phyloP scores from a whole-genome alignment of 2,888 invertebrate genomes.

The Melangyna quadrimaculata region DNA sequence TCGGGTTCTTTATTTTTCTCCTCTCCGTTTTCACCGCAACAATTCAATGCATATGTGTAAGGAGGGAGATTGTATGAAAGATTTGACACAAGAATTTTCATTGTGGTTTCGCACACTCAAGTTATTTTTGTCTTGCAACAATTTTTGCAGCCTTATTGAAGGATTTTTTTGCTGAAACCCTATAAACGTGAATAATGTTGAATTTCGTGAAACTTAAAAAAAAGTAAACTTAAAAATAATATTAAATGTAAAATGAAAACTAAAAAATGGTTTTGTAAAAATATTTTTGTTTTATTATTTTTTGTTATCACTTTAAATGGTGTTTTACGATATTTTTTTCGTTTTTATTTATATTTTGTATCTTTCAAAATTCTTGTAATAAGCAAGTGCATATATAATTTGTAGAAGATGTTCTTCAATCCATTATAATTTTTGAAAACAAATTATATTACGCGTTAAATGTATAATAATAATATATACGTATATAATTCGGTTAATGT shows the following conservation, averaged over 20 bases:
- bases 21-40: too few species aligned
- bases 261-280: constrained; percentile 47
- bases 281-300: constrained; percentile 54
- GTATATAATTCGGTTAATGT: constrained; percentile 44
- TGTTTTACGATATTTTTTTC: constrained; percentile 9
- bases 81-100: too few species aligned
- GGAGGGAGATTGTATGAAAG: too few species aligned
- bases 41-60: too few species aligned
- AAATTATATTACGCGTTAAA: constrained; percentile 14
- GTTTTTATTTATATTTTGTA: constrained; percentile 8
- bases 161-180: neutral
- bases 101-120: too few species aligned
- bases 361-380: constrained; percentile 17
- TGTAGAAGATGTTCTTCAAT: neutral
- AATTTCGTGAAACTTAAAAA: constrained; percentile 37
- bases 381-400: constrained; percentile 38
- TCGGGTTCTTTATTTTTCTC: too few species aligned
- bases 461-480: constrained; percentile 34
- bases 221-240: constrained; percentile 14
- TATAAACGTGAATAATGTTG: constrained; percentile 47
- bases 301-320: constrained; percentile 60
- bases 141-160: too few species aligned
- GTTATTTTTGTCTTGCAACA: neutral
- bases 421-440: neutral
- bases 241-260: constrained; percentile 40